Evolutionary conservation across 1,140 invertebrate genomes (phyloP).

Genomic region (Drosophila parabipectinata): DNA sequence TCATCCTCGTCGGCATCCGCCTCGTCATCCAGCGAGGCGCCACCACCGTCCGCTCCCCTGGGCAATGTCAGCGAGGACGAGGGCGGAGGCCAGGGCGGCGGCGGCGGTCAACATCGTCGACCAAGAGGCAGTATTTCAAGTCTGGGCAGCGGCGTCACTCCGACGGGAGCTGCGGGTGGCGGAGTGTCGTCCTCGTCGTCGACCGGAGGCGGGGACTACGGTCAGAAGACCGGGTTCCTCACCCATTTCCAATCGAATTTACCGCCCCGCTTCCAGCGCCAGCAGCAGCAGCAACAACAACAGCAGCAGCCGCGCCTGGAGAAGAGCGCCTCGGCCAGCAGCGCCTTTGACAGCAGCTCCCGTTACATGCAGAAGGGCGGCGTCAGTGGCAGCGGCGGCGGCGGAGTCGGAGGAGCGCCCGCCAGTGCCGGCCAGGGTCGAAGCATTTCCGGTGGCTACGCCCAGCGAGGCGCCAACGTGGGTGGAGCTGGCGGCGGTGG

Average conservation of each 20-base stretch:
- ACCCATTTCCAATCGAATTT: slow-evolving; percentile 91
- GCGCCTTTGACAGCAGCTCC: slow-evolving; percentile 84
- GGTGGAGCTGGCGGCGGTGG: slow-evolving; percentile 36
- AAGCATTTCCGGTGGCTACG: slow-evolving; percentile 61
- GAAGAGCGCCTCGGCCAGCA: slow-evolving; percentile 83
- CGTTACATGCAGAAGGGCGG: slow-evolving; percentile 75
- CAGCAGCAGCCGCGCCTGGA: slow-evolving; percentile 70
- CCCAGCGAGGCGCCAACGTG: slow-evolving; percentile 35
- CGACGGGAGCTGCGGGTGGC: slow-evolving; percentile 15
- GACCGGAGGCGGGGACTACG: slow-evolving; percentile 45
- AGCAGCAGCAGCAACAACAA: slow-evolving; percentile 85
- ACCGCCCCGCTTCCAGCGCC: slow-evolving; percentile 93
- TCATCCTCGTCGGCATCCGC: not conserved
- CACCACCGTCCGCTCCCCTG: slow-evolving; percentile 10
- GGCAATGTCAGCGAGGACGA: slow-evolving; percentile 65
- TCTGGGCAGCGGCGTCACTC: slow-evolving; percentile 37
- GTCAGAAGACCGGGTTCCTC: slow-evolving; percentile 86
- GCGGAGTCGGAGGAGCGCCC: slow-evolving; percentile 5
- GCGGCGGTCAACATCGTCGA: slow-evolving; percentile 51
- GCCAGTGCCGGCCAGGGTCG: slow-evolving; percentile 45
- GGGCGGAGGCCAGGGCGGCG: slow-evolving; percentile 7
- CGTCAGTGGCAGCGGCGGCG: slow-evolving; percentile 16
- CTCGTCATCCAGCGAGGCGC: slow-evolving; percentile 15
- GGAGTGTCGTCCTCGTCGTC: slow-evolving; percentile 20
- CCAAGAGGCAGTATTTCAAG: slow-evolving; percentile 67